Evolutionary conservation across 1,140 invertebrate species (phyloP), one percentile per base, ranked within the genome.

Genomic region (Andrena cerasifolii): DNA sequence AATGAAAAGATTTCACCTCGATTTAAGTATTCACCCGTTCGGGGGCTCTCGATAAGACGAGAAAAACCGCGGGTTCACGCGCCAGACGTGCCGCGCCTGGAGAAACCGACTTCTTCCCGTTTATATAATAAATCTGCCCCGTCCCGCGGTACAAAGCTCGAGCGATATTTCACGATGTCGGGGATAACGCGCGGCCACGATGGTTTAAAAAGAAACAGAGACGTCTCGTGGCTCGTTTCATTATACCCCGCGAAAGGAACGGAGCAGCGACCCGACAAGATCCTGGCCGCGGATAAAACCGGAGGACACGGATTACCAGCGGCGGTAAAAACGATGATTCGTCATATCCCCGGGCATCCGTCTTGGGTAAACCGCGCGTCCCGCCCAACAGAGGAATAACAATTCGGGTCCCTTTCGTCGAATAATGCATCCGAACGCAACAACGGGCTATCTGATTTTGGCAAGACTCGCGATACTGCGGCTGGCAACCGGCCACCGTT

Each of bases 391-490:
- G n/a, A n/a, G n/a, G n/a, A n/a, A n/a, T n/a, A n/a, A n/a, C 16
- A 24, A 26, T 40, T 47, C 56, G 56, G 47, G 28, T 45, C 53
- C 49, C 49, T 61, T 70, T 56, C 71, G 36, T 78, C 65, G 62
- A 83, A 88, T 88, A 91, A 89, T 89, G 86, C 84, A 86, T 88
- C 85, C 80, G 85, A 76, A 86, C 84, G 87, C 84, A 89, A 89
- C 87, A 87, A 86, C 82, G 84, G 66, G 81, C 28, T 88, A 90
- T 90, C 89, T 88, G 90, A 90, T 89, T 89, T 85, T 89, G 86
- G 86, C 87, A 87, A 80, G 65, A 45, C 56, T 56, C 66, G 28
- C 61, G 74, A 68, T 72, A 63, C 63, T 66, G 63, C 72, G 45
- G 56, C 81, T 91, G 90, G 90, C 89, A 62, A 10, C 7, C 5